Evolutionary conservation across 2,113 vertebrate genomes (phyloP).

Genomic region (Hipposideros armiger): DNA sequence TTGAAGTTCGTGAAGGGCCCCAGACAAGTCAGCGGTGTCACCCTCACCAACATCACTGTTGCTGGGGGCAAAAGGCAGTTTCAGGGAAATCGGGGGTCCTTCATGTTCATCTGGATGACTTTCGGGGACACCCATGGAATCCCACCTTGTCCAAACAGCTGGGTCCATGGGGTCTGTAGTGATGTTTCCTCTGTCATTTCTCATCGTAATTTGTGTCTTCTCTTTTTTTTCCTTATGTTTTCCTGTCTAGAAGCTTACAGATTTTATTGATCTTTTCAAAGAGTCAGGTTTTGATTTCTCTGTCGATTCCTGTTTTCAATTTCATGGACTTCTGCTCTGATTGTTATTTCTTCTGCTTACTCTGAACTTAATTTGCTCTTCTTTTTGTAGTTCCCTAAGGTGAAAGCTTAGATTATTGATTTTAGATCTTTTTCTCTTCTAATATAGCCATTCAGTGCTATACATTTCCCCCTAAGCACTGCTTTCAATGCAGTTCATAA

Average conservation of each 20-base stretch:
- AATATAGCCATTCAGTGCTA: accelerated
- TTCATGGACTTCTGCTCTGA: not conserved
- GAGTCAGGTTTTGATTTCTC: not conserved
- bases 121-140: accelerated
- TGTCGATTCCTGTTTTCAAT: not conserved
- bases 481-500: not conserved
- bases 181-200: not conserved
- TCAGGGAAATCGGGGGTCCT: accelerated
- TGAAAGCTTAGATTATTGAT: not conserved
- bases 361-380: not conserved
- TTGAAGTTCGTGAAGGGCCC: accelerated
- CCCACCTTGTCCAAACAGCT: not conserved
- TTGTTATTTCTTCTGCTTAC: accelerated
- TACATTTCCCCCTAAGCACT: not conserved
- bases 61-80: not conserved
- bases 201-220: accelerated
- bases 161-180: not conserved
- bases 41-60: accelerated
- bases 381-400: not conserved
- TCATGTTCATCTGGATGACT: accelerated
- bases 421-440: not conserved
- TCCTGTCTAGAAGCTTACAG: not conserved
- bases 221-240: not conserved
- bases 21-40: accelerated
- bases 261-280: not conserved